Conservation (phyloP, 2,888 invertebrate genomes). For the Lochmaea capreae region DNA sequence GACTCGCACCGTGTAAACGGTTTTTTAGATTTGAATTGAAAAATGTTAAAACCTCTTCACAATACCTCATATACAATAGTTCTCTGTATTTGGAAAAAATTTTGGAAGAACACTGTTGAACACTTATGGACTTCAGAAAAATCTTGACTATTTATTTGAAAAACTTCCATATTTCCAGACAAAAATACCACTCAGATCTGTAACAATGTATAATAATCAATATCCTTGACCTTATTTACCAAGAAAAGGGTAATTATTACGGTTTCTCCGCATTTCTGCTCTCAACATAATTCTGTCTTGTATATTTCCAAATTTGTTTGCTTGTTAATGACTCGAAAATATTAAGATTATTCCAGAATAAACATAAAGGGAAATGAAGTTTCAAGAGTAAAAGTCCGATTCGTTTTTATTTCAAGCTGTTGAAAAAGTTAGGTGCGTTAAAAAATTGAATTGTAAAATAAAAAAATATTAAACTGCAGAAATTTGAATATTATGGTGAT, state of each 20-base stretch:
- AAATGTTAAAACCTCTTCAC: too few species aligned
- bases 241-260: not conserved
- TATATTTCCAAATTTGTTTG: not conserved
- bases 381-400: not conserved
- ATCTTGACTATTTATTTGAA: not conserved
- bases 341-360: not conserved
- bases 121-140: too few species aligned
- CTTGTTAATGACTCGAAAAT: not conserved
- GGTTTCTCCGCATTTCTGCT: not conserved
- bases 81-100: too few species aligned
- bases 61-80: too few species aligned
- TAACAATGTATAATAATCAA: not conserved
- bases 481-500: too few species aligned
- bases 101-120: too few species aligned
- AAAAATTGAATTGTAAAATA: too few species aligned
- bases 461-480: too few species aligned
- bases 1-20: too few species aligned
- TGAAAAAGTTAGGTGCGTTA: too few species aligned
- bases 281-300: not conserved
- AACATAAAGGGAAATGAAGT: not conserved
- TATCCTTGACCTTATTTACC: not conserved
- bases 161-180: not conserved
- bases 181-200: not conserved
- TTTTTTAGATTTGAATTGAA: too few species aligned
- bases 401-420: too few species aligned